These are phyloP conservation scores for Drosophila peninsularis DNA, from an alignment of 2,888 invertebrate genomes.

Conservation along the genomic window DNA sequence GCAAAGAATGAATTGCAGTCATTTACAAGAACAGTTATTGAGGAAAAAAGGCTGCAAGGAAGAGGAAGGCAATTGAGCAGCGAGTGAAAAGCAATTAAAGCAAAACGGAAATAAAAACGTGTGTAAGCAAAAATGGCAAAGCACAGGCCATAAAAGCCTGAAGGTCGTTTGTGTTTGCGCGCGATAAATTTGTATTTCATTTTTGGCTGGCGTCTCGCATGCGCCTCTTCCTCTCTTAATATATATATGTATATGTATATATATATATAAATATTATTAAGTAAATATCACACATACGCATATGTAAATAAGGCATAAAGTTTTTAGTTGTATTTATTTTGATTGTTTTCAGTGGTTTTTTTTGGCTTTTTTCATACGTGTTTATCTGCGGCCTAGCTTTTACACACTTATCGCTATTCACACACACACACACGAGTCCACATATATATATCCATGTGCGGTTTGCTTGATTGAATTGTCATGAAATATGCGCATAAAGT, in stretches of 20 bases:
- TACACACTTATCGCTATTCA: constrained; percentile 53
- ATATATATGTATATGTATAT: too few relatives aligned
- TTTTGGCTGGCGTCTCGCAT: constrained; percentile 4
- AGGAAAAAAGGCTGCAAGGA: constrained; percentile 28
- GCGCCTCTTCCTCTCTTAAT: constrained; percentile 2
- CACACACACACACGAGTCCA: constrained; percentile 2
- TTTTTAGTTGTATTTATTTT: constrained; percentile 21
- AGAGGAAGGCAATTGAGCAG: constrained; percentile 18
- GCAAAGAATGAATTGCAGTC: constrained; percentile 17
- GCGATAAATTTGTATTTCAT: constrained; percentile 45
- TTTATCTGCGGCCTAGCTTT: constrained; percentile 52
- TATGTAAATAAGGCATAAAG: constrained; percentile 47
- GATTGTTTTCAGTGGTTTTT: constrained; percentile 15
- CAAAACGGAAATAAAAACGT: constrained; percentile 45
- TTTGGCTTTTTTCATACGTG: constrained; percentile 25
- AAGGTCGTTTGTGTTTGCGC: constrained; percentile 72
- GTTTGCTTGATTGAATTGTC: constrained; percentile 53
- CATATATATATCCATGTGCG: constrained; percentile 20
- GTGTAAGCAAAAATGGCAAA: constrained; percentile 23
- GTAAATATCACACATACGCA: constrained; percentile 61
- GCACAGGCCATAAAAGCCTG: constrained; percentile 39
- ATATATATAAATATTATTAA: constrained; percentile 25
- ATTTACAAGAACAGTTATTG: constrained; percentile 25
- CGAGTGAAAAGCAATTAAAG: constrained; percentile 33
- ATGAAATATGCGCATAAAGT: constrained; percentile 51